Base-by-base conservation (phyloP, 2,113 vertebrate species). In the Notothenia rossii region DNA sequence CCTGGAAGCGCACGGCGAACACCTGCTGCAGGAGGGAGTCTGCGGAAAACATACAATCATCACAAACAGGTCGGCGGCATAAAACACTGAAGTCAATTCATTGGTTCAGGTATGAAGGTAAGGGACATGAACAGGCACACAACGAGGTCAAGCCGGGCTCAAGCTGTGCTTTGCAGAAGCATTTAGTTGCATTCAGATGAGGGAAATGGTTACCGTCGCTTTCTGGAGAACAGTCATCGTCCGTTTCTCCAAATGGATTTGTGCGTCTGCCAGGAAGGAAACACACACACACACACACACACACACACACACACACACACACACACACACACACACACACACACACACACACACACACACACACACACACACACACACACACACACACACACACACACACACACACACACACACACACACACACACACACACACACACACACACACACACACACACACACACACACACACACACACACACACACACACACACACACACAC, bases 1-100 rank as follows among this genome's bases (percentile, higher is more conserved):
- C 98, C 54, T 98, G 87, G 91, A 99, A 99, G 7, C 97, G 96
- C 56, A 99, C 98, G 0, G 95, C 86, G 7, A 99, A 99, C 81
- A 99, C 96, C 93, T 99, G 98, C 83, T 99, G 97, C 88, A 99
- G 85, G 65, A 99, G 96, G 0, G 96, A 95, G 90, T 99, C 98
- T 99, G 94, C 4, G 4, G 20, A 79, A 59, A 40, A 74, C 9
- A 79, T 0, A 53, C 17, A 20, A 45, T 67, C 75, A 61, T 63
- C 13, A 49, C 36, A n/a, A 14, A 50, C 12, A 25, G 0, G 10
- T 58, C 25, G 18, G 10, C 43, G 20, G 12, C 40, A 36, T 3
- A 29, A 40, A 71, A 60, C 6, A 36, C 20, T 54, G 5, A 58
- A 54, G 33, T 25, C 25, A 25, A 25, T 2, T 2, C 2, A 14